Evolutionary conservation across 2,888 invertebrate species (phyloP).

Genomic region (Sphaerophoria taeniata): DNA sequence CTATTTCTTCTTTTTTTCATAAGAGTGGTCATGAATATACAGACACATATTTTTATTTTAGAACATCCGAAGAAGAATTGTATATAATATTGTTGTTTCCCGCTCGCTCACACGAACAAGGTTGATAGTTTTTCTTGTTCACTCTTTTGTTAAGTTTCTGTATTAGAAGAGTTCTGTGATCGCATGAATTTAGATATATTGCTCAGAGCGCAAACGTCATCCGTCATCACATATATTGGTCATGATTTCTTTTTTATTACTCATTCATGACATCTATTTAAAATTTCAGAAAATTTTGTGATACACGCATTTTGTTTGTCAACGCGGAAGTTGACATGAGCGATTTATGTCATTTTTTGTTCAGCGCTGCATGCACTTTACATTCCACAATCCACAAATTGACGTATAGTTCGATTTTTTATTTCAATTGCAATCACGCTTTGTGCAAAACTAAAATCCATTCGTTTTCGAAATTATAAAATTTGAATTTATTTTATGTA

Average conservation of each 20-base stretch:
- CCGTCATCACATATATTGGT: conserved; percentile 50
- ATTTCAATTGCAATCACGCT: conserved; percentile 20
- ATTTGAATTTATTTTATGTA: conserved; percentile 6
- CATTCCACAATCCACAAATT: conserved; percentile 24
- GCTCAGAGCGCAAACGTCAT: conserved; percentile 47
- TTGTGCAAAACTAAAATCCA: conserved; percentile 13
- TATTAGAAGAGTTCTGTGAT: conserved; percentile 35
- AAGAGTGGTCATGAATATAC: conserved; percentile 61
- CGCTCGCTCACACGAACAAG: conserved; percentile 37
- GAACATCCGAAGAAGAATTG: conserved; percentile 36
- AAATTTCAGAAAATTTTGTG: conserved; percentile 26
- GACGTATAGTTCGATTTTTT: not conserved
- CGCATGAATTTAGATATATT: conserved; percentile 57
- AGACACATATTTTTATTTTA: conserved; percentile 54
- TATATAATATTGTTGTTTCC: conserved; percentile 19
- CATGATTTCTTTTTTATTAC: conserved; percentile 57
- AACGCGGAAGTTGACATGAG: conserved; percentile 16
- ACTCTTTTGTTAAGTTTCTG: conserved; percentile 46
- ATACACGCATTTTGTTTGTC: conserved; percentile 16
- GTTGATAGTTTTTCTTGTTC: conserved; percentile 37
- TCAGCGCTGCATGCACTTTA: conserved; percentile 26
- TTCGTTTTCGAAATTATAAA: conserved; percentile 31
- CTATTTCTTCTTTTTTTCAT: conserved; percentile 56
- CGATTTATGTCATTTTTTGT: conserved; percentile 30
- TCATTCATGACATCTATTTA: conserved; percentile 72